Evolutionary conservation across 2,797 vertebrate genomes (phyloP).

Genomic region (Amblyraja radiata): DNA sequence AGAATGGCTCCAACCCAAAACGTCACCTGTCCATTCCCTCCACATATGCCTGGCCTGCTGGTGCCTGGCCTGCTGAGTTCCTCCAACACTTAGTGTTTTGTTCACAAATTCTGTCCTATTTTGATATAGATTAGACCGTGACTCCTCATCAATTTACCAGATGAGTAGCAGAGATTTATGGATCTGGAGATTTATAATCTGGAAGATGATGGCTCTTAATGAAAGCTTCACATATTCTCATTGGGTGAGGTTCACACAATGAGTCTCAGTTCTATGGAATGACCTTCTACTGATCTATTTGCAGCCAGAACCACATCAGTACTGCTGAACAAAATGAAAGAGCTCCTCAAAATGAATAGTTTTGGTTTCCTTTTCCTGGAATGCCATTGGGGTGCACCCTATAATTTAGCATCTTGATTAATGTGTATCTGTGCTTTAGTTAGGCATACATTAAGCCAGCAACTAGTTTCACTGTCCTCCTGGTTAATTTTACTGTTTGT

Average conservation of each 20-base stretch:
- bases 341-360: not conserved
- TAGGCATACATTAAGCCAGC: not conserved
- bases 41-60: too few species aligned
- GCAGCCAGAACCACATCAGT: not conserved
- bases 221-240: not conserved
- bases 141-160: not conserved
- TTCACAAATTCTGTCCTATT: too few species aligned
- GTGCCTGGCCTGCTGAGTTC: too few species aligned
- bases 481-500: too few species aligned
- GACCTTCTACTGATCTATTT: not conserved
- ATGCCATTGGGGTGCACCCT: not conserved
- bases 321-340: not conserved
- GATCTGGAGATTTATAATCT: not conserved
- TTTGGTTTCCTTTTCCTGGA: not conserved
- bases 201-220: not conserved
- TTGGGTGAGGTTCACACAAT: not conserved
- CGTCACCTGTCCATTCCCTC: too few species aligned
- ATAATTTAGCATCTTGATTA: not conserved
- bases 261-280: not conserved
- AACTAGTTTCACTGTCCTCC: too few species aligned
- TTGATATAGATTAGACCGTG: not conserved
- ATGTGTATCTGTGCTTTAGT: not conserved
- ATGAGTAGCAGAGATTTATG: not conserved
- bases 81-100: too few species aligned
- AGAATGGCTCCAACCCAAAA: too few species aligned